A percentile compares a stretch with the other conserved stretches of the same genome.
Conservation (phyloP, 1,140 invertebrate species). For the Aleiodes sp. region DNA sequence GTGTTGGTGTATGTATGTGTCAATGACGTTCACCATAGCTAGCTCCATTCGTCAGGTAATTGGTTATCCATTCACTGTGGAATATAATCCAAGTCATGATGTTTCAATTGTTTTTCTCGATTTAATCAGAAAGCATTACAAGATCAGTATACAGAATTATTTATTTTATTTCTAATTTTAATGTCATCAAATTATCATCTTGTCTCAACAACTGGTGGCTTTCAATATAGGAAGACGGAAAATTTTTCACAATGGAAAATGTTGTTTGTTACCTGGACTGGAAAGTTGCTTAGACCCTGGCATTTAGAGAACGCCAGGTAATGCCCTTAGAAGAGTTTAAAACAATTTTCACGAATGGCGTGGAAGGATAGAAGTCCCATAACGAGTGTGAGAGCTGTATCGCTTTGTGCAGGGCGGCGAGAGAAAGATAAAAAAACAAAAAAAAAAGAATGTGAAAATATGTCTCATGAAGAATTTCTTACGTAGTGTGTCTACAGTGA, state of each 20-base stretch:
- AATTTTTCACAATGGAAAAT: background rate
- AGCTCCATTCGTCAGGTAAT: conserved; percentile 52
- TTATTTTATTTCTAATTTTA: no score
- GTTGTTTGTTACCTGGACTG: background rate
- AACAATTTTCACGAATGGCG: conserved; percentile 8
- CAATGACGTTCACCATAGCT: conserved; percentile 27
- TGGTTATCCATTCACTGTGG: conserved; percentile 43
- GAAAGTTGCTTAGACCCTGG: no score
- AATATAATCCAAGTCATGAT: conserved; percentile 47
- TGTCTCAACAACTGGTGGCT: no score
- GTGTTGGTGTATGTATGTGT: conserved; percentile 14
- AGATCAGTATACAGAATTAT: no score
- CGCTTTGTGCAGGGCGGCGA: conserved; percentile 2
- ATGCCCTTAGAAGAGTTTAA: background rate
- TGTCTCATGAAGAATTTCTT: background rate
- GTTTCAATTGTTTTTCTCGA: conserved; percentile 41
- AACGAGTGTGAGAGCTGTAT: conserved; percentile 23
- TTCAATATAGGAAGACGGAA: background rate
- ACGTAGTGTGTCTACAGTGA: background rate
- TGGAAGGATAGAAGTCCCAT: conserved; percentile 1
- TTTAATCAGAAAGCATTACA: no score
- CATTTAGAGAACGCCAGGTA: no score
- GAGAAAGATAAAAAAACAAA: conserved; percentile 1
- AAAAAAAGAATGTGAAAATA: background rate
- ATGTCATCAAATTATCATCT: no score